Evolutionary conservation across 2,797 vertebrate genomes (phyloP).

Genomic region (Mareca penelope): DNA sequence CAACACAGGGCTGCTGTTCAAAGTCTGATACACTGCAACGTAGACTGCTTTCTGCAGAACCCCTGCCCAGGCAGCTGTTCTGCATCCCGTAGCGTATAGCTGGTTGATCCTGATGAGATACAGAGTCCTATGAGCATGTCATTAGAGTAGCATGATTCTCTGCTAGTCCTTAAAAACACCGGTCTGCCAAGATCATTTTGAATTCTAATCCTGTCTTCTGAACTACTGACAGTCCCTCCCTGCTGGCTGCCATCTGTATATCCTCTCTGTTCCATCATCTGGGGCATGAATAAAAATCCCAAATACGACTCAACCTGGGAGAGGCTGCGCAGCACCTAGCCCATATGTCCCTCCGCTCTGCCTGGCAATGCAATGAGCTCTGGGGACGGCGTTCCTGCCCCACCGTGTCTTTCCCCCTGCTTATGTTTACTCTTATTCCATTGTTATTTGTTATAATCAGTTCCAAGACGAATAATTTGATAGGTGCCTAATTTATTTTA

Average conservation of each 20-base stretch:
- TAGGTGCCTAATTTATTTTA: background rate
- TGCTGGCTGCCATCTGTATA: conserved; percentile 70
- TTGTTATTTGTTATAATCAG: background rate
- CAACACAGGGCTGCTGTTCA: background rate
- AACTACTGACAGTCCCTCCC: conserved; percentile 63
- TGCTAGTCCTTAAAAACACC: conserved; percentile 16
- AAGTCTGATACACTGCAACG: background rate
- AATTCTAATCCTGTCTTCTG: conserved; percentile 54
- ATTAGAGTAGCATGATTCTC: background rate
- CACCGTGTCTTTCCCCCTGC: background rate
- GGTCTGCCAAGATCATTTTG: conserved; percentile 40
- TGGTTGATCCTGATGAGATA: background rate
- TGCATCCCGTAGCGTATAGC: background rate
- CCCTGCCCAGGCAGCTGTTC: background rate
- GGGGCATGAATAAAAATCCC: conserved; percentile 43
- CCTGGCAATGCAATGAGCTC: background rate
- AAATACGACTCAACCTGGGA: background rate
- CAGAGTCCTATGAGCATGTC: background rate
- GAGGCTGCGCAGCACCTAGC: background rate
- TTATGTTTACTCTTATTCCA: background rate
- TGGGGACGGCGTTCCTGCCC: background rate
- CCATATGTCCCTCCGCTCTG: conserved; percentile 15
- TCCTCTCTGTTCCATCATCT: conserved; percentile 47
- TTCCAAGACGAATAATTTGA: background rate
- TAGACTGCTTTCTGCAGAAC: background rate